Percentiles rank a stretch among this genome's conserved stretches.
Evolutionary conservation across 64 coral and sea anemone genomes (phyloP).

Genomic region (Anthopleura sola): DNA sequence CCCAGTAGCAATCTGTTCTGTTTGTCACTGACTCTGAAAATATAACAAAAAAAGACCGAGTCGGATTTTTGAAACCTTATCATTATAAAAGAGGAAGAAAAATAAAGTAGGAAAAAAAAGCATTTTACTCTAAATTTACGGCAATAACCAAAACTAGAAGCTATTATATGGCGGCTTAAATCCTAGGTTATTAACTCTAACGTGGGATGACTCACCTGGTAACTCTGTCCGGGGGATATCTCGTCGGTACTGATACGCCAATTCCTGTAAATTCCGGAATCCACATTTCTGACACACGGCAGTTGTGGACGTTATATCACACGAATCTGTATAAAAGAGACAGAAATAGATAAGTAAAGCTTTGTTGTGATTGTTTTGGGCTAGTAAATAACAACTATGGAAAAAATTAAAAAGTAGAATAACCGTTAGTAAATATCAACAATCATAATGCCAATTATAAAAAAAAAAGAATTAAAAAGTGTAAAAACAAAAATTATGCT

Average conservation of each 20-base stretch:
- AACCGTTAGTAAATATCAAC: no score
- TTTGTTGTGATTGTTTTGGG: neutral
- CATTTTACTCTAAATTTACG: neutral
- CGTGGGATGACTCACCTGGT: conserved; percentile 42
- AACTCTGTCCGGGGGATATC: conserved; percentile 69
- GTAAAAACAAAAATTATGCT: no score
- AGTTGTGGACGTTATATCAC: conserved; percentile 41
- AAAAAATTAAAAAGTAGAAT: no score
- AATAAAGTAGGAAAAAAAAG: neutral
- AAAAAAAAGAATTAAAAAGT: no score
- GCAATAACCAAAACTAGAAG: no score
- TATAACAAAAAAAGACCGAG: neutral
- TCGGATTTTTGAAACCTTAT: no score
- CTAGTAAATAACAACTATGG: neutral
- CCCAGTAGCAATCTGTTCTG: conserved; percentile 58
- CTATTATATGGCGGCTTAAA: no score
- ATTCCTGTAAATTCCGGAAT: conserved; percentile 72
- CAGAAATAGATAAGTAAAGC: neutral
- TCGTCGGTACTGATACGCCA: conserved; percentile 69
- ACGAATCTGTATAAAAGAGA: neutral
- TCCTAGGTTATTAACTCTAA: no score
- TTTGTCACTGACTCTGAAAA: conserved; percentile 15
- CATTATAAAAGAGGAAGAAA: no score
- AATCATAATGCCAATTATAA: no score
- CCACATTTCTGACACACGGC: conserved; percentile 74